Base-by-base conservation (phyloP, 2,888 invertebrate species). In the Xanthostigma xanthostigma region DNA sequence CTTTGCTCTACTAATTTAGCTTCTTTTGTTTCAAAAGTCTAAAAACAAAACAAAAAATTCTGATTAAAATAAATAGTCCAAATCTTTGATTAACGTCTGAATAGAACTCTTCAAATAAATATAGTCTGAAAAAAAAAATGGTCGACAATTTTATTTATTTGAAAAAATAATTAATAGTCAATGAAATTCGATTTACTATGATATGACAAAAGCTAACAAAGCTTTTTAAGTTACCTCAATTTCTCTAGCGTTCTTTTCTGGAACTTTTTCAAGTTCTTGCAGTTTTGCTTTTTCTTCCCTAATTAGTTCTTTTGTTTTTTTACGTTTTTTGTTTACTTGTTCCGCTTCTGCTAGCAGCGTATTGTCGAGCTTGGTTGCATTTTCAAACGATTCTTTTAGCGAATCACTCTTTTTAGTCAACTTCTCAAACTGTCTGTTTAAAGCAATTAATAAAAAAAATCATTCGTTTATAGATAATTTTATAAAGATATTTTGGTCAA, bases 231-330 rank as follows among this genome's bases (percentile, higher is more conserved):
- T n/a, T 8, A 35, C 44, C 14, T 71, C 71, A 44, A 88, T 84
- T 59, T 85, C 83, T 51, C 75, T 72, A 50, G 70, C 70, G 63
- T 84, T 86, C 60, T 86, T 84, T 36, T 81, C 81, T 0, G 93
- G 93, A 8, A 81, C 63, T 50, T 69, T 72, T 53, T 71, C 63
- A 13, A 83, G 62, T 43, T 81, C 78, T 41, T 73, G 78, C 2
- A 92, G 68, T 62, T 87, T 80, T n/a, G 68, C 69, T 55, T 72
- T 75, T 61, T 84, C 80, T 59, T 77, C 73, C 49, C 74, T 79
- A 2, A 88, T 63, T 12, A 78, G 71, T 44, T 79, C 75, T 51
- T 81, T 81, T 34, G 84, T 73, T 59, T 84, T 82, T 62, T 88
- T 89, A 53, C 81, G 75, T 54, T 83, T 81, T 56, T 81, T 83